These are phyloP conservation scores for Rattus rattus DNA, from an alignment of 2,113 vertebrate genomes.

Conservation along the genomic window DNA sequence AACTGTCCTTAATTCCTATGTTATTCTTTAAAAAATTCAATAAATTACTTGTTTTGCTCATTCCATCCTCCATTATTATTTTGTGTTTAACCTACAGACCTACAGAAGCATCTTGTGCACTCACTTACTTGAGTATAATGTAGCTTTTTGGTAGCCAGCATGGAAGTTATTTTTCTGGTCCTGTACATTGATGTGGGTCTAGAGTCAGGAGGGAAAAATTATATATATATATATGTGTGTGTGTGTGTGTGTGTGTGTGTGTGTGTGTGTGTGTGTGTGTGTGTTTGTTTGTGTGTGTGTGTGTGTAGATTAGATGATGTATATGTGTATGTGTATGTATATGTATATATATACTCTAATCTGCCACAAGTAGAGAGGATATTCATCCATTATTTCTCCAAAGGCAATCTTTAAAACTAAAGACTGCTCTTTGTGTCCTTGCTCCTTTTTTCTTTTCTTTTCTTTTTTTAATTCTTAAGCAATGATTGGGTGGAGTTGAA, in stretches of 20 bases:
- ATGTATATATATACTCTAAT: background rate
- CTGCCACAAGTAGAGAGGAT: background rate
- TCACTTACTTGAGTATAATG: background rate
- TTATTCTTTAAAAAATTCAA: slow-evolving; percentile 13
- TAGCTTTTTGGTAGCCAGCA: background rate
- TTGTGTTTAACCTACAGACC: background rate
- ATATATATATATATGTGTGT: no score
- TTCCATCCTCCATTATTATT: background rate
- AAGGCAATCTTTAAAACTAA: slow-evolving; percentile 46
- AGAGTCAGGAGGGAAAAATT: background rate
- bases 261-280: no score
- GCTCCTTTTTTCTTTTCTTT: slow-evolving; percentile 19
- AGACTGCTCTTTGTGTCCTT: slow-evolving; percentile 56
- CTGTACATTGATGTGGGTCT: background rate
- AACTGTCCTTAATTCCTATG: background rate
- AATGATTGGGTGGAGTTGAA: slow-evolving; percentile 65
- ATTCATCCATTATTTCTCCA: slow-evolving; percentile 57
- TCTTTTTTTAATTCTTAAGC: slow-evolving; percentile 71
- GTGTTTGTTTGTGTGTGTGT: no score
- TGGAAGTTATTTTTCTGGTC: background rate
- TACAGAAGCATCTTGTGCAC: background rate
- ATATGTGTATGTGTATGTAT: no score
- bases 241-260: no score
- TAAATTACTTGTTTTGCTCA: background rate
- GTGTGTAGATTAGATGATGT: no score